These are phyloP conservation scores for Ginglymostoma cirratum DNA, from an alignment of 2,113 vertebrate species.

Conservation along the genomic window DNA sequence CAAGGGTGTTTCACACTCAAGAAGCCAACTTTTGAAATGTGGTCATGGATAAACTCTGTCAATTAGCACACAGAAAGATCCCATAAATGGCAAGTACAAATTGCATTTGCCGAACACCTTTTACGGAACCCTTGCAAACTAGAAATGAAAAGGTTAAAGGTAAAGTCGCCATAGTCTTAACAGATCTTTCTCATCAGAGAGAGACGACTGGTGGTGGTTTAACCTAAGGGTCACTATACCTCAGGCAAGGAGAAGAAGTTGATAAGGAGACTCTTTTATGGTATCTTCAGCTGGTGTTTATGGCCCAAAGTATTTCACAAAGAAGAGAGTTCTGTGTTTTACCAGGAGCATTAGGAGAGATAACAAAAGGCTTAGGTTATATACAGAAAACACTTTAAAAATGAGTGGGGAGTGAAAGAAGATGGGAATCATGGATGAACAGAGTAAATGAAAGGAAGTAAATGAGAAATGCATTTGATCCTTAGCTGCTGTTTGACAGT, in stretches of 20 bases:
- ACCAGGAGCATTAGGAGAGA: not conserved
- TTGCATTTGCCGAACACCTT: not conserved
- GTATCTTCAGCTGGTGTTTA: not conserved
- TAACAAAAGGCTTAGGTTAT: not conserved
- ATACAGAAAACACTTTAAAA: not conserved
- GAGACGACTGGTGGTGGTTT: too few species aligned
- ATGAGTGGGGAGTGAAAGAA: not conserved
- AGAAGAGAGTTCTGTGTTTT: not conserved
- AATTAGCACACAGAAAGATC: not conserved
- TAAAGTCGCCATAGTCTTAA: too few species aligned
- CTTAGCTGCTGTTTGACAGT: not conserved
- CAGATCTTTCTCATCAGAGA: too few species aligned
- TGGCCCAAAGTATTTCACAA: not conserved
- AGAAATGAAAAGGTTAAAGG: not conserved
- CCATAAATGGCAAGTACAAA: not conserved
- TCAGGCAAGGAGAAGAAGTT: too few species aligned
- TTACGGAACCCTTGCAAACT: not conserved
- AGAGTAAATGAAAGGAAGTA: not conserved
- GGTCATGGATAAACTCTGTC: not conserved
- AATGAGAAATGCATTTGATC: not conserved
- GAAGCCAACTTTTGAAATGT: not conserved
- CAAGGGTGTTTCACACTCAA: not conserved
- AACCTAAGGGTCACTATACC: too few species aligned
- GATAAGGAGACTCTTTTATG: too few species aligned
- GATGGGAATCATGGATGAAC: not conserved